Evolutionary conservation across 2,113 vertebrate species (phyloP).

Genomic region (Cebidichthys violaceus): DNA sequence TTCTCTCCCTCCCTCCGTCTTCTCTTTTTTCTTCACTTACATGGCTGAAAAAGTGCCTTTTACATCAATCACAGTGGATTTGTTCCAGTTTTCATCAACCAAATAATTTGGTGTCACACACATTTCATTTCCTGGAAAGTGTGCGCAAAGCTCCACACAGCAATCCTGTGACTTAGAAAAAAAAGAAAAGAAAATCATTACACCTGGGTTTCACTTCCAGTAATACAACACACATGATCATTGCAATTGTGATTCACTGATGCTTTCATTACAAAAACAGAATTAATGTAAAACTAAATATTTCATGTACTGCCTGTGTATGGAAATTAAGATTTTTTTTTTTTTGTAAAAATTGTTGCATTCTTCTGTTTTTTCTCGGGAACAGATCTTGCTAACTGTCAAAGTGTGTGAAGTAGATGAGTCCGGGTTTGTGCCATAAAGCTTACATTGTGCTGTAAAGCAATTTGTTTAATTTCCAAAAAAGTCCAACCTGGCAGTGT

Average conservation of each 20-base stretch:
- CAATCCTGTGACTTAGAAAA: background rate
- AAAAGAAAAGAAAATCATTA: constrained; percentile 4
- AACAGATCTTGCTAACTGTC: background rate
- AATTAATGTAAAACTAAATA: constrained; percentile 6
- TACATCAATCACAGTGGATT: constrained; percentile 52
- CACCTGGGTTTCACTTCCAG: constrained; percentile 15
- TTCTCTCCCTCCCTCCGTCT: background rate
- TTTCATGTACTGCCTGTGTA: background rate
- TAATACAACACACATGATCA: background rate
- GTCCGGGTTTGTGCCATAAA: background rate
- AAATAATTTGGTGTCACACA: constrained; percentile 35
- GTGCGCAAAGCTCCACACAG: background rate
- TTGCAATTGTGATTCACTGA: background rate
- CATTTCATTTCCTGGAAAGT: constrained; percentile 34
- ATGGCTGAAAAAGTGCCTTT: constrained; percentile 26
- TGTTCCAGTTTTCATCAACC: constrained; percentile 47
- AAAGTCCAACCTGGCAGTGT: background rate
- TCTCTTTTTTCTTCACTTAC: constrained; percentile 3
- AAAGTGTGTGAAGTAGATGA: constrained; percentile 3
- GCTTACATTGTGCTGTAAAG: background rate
- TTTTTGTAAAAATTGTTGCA: background rate
- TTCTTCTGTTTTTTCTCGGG: background rate
- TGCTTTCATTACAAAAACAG: constrained; percentile 10
- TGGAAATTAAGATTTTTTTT: background rate
- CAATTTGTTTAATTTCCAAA: background rate